Conservation (phyloP, 2,797 vertebrate species). For the Taeniopygia guttata region DNA sequence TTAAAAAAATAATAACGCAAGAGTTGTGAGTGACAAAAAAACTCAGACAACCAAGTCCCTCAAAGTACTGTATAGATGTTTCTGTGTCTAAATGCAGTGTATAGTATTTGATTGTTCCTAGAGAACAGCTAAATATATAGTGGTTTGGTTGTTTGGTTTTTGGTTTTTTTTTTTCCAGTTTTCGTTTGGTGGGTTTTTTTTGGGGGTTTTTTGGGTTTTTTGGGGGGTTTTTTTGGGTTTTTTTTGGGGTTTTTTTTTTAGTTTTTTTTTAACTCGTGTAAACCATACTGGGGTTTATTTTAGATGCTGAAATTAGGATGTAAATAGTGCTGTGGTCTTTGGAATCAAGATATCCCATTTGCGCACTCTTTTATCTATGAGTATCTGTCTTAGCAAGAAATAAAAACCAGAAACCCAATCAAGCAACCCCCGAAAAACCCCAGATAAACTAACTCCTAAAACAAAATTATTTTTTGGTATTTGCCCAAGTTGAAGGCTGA, state of each 20-base stretch:
- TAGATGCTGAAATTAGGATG: background rate
- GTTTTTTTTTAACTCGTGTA: background rate
- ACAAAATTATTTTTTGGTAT: background rate
- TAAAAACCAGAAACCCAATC: background rate
- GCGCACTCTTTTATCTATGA: background rate
- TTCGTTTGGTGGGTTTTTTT: no score
- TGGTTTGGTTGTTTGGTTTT: background rate
- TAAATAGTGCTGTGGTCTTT: background rate
- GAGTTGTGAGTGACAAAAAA: background rate
- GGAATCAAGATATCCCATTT: background rate
- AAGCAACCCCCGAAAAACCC: background rate
- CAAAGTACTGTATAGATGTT: background rate
- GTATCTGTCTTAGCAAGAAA: background rate
- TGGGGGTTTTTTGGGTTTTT: no score
- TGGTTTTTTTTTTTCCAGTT: no score
- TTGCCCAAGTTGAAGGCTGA: background rate
- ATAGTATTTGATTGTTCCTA: background rate
- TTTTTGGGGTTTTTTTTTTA: no score
- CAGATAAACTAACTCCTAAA: background rate
- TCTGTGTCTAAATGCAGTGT: background rate
- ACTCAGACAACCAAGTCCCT: fast-evolving
- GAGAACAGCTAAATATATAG: background rate
- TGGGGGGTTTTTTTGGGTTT: no score
- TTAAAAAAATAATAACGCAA: background rate
- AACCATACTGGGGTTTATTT: background rate